phyloP scores from a whole-genome alignment of 2,888 invertebrate genomes.

The Brachyptera risi region DNA sequence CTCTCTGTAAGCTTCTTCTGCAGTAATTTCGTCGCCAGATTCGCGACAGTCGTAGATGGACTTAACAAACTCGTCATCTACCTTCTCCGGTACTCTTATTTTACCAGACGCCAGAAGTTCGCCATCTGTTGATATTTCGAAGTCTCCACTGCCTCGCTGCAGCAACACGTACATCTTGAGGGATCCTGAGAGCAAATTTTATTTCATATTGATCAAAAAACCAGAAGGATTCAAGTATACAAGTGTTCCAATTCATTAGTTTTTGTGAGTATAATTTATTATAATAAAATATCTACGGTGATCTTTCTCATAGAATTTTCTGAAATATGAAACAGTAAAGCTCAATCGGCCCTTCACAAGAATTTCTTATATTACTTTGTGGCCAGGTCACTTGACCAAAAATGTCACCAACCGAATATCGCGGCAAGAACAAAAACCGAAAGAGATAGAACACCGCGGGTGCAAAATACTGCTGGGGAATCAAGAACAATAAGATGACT shows the following conservation, averaged over 20 bases:
- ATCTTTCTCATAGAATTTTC: neutral
- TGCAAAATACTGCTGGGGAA: too few species aligned
- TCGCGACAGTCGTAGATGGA: neutral
- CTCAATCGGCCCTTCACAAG: too few species aligned
- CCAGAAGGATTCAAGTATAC: too few species aligned
- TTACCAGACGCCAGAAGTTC: constrained; percentile 28
- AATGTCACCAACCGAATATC: too few species aligned
- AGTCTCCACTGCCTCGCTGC: constrained; percentile 42
- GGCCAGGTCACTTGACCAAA: too few species aligned
- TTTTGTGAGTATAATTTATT: neutral
- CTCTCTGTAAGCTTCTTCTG: constrained; percentile 23
- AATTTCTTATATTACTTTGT: too few species aligned
- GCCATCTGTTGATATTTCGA: constrained; percentile 48
- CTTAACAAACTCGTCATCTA: constrained; percentile 12
- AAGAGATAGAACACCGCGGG: too few species aligned
- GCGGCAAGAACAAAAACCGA: too few species aligned
- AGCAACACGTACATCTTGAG: constrained; percentile 43
- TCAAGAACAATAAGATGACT: too few species aligned
- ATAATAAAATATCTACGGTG: neutral
- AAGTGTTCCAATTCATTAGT: neutral
- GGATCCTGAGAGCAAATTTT: constrained; percentile 38
- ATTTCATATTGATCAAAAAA: too few species aligned
- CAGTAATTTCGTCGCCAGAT: neutral
- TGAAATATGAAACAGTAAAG: too few species aligned
- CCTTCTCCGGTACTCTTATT: constrained; percentile 15